phyloP scores from a whole-genome alignment of 2,888 invertebrate genomes.

The Buathra laborator region DNA sequence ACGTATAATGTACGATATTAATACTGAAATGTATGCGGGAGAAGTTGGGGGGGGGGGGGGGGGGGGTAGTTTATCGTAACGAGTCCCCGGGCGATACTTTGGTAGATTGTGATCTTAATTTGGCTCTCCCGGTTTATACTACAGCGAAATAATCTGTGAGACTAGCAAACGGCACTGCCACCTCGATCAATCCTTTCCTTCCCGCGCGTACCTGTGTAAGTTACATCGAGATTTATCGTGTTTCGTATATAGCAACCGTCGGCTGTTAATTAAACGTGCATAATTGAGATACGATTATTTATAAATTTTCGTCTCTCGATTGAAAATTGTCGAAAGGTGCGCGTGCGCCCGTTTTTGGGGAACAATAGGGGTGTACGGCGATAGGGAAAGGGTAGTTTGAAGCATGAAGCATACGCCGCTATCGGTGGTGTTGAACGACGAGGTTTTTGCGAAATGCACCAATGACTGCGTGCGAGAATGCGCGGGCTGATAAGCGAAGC shows the following conservation, averaged over 20 bases:
- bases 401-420: not conserved
- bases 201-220: not conserved
- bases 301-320: not conserved
- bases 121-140: constrained; percentile 15
- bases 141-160: constrained; percentile 17
- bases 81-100: constrained; percentile 30
- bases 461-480: constrained; percentile 26
- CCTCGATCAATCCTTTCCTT: constrained; percentile 8
- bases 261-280: not conserved
- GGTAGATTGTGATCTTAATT: constrained; percentile 36
- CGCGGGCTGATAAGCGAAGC: constrained; percentile 29
- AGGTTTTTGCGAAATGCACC: constrained; percentile 13
- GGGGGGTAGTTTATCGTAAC: constrained; percentile 29
- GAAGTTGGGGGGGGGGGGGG: not conserved
- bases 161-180: not conserved
- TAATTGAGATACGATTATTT: constrained; percentile 31
- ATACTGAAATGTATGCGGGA: constrained; percentile 14
- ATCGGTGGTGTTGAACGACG: constrained; percentile 14
- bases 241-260: not conserved
- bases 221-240: too few species aligned
- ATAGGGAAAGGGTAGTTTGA: constrained; percentile 27
- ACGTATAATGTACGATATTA: constrained; percentile 18
- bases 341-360: not conserved
- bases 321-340: not conserved
- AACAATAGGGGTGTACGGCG: not conserved